phyloP scores from a whole-genome alignment of 2,888 invertebrate genomes.

The Hofmannophila pseudospretella region DNA sequence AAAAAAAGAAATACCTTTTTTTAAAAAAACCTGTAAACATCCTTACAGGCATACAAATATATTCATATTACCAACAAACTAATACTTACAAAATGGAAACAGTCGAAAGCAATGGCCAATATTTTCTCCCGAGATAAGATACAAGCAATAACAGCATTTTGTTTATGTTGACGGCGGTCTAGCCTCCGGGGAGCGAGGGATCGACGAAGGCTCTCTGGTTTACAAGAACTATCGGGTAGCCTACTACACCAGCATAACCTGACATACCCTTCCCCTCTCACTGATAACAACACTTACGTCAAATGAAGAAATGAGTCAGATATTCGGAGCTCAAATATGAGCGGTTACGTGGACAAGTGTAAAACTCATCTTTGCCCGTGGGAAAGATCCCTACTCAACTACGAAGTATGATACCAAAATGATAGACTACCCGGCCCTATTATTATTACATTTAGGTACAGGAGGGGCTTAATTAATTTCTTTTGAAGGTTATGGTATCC shows the following conservation, averaged over 20 bases:
- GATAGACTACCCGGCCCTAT: conserved; percentile 30
- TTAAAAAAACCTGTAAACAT: no score
- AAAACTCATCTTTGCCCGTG: conserved; percentile 37
- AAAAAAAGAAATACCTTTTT: no score
- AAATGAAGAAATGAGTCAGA: conserved; percentile 15
- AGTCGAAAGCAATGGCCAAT: conserved; percentile 41
- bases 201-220: conserved; percentile 36
- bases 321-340: conserved; percentile 20
- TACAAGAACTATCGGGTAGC: conserved; percentile 45
- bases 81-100: conserved; percentile 38
- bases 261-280: conserved; percentile 22
- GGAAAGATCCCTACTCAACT: conserved; percentile 36
- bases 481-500: conserved; percentile 1
- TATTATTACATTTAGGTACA: conserved; percentile 13
- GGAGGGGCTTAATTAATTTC: conserved; percentile 25
- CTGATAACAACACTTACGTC: conserved; percentile 9
- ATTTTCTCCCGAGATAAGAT: conserved; percentile 63
- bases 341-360: conserved; percentile 33
- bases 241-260: conserved; percentile 24
- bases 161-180: conserved; percentile 67
- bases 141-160: conserved; percentile 65
- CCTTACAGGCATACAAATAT: no score
- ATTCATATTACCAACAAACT: no score
- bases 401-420: conserved; percentile 36
- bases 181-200: conserved; percentile 43